These are phyloP conservation scores for Genyomyrus donnyi DNA, from an alignment of 2,113 vertebrate species.

Conservation along the genomic window DNA sequence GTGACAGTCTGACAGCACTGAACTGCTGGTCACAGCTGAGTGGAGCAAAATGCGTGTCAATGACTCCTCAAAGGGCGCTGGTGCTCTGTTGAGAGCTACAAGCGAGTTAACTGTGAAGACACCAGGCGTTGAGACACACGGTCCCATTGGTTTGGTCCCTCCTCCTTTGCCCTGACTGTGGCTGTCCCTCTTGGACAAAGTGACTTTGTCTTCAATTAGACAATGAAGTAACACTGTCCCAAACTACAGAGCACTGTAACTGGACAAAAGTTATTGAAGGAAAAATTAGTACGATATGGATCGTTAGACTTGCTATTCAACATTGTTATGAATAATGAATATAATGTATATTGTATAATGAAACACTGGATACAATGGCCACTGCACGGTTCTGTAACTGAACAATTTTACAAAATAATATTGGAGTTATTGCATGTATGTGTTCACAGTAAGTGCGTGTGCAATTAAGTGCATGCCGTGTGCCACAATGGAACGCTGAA, in stretches of 20 bases:
- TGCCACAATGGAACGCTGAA: not conserved
- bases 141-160: not conserved
- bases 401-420: not conserved
- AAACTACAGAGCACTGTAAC: not conserved
- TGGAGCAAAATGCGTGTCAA: slow-evolving; percentile 52
- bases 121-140: slow-evolving; percentile 49
- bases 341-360: not conserved
- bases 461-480: not conserved
- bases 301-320: not conserved
- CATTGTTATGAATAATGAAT: no score
- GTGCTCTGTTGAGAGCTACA: slow-evolving; percentile 43
- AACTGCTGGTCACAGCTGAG: slow-evolving; percentile 54
- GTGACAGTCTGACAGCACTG: slow-evolving; percentile 45
- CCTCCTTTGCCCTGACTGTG: slow-evolving; percentile 16
- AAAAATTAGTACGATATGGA: not conserved
- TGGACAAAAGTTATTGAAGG: not conserved
- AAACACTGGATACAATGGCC: not conserved
- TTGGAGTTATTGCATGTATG: not conserved
- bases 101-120: slow-evolving; percentile 51
- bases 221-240: not conserved
- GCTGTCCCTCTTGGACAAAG: slow-evolving; percentile 1
- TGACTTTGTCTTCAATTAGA: not conserved
- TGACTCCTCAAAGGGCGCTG: slow-evolving; percentile 62
- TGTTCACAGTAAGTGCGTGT: not conserved
- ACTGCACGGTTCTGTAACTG: not conserved